Evolutionary conservation across 1,140 invertebrate genomes (phyloP).

Genomic region (Calliphora vicina): DNA sequence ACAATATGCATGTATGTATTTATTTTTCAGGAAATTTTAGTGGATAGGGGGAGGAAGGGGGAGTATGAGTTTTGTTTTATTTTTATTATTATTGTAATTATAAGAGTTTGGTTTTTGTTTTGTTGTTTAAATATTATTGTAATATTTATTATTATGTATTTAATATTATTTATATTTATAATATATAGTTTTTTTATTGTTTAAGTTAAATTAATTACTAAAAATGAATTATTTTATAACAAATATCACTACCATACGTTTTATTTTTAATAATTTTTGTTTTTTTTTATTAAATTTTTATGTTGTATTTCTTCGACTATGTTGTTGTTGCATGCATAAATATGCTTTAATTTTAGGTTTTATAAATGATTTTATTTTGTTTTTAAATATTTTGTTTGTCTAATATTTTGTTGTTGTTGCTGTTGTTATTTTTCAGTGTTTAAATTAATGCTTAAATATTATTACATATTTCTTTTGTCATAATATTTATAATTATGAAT

Average conservation of each 20-base stretch:
- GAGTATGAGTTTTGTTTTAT: constrained; percentile 1
- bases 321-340: constrained; percentile 27
- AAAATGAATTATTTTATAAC: constrained; percentile 34
- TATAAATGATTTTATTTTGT: neutral
- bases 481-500: neutral
- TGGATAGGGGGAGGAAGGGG: neutral
- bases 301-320: constrained; percentile 3
- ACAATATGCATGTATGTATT: no score
- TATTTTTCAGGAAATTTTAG: neutral
- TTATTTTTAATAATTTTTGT: neutral
- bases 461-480: neutral
- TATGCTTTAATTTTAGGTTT: neutral
- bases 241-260: constrained; percentile 32
- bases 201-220: constrained; percentile 31
- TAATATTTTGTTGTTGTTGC: constrained; percentile 27
- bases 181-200: constrained; percentile 16
- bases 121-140: neutral
- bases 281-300: constrained; percentile 2
- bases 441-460: constrained; percentile 14
- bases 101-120: neutral
- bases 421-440: neutral
- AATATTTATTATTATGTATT: neutral
- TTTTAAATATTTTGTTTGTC: neutral
- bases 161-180: constrained; percentile 3
- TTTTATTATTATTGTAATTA: neutral